Conservation (phyloP, 1,140 invertebrate species). For the Heterodera carotae region DNA sequence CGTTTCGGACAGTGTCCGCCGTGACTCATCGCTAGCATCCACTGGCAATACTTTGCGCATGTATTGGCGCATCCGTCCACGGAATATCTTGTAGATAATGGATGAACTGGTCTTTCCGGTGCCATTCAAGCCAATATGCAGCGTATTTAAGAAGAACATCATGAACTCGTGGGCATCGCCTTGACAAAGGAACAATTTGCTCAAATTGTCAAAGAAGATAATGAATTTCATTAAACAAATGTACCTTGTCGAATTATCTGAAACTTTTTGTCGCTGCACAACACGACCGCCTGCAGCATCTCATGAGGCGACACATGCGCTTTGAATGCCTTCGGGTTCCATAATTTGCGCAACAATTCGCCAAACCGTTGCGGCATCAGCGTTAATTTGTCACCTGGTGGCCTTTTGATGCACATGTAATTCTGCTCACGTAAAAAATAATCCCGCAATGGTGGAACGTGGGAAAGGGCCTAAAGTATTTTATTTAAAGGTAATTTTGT, state of each 20-base stretch:
- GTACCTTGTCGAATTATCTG: slow-evolving; percentile 89
- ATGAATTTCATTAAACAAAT: slow-evolving; percentile 5
- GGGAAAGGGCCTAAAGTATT: slow-evolving; percentile 80
- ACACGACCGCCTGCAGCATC: slow-evolving; percentile 97
- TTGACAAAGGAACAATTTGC: slow-evolving; percentile 64
- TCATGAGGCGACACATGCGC: slow-evolving; percentile 99
- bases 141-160: slow-evolving; percentile 90
- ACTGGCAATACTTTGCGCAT: slow-evolving; percentile 89
- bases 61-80: slow-evolving; percentile 91
- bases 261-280: slow-evolving; percentile 96
- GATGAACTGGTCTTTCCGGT: slow-evolving; percentile 76
- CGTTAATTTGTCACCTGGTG: slow-evolving; percentile 82
- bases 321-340: slow-evolving; percentile 99
- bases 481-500: background rate
- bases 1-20: slow-evolving; percentile 76
- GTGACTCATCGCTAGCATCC: slow-evolving; percentile 81
- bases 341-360: slow-evolving; percentile 92
- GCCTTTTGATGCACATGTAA: slow-evolving; percentile 83
- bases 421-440: slow-evolving; percentile 92
- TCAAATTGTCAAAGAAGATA: no score
- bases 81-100: slow-evolving; percentile 90
- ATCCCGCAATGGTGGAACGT: slow-evolving; percentile 88
- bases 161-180: slow-evolving; percentile 95
- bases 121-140: slow-evolving; percentile 83
- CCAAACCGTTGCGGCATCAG: slow-evolving; percentile 94